Conservation (phyloP, 2,888 invertebrate genomes). For the Eumacrocentrus americanus region DNA sequence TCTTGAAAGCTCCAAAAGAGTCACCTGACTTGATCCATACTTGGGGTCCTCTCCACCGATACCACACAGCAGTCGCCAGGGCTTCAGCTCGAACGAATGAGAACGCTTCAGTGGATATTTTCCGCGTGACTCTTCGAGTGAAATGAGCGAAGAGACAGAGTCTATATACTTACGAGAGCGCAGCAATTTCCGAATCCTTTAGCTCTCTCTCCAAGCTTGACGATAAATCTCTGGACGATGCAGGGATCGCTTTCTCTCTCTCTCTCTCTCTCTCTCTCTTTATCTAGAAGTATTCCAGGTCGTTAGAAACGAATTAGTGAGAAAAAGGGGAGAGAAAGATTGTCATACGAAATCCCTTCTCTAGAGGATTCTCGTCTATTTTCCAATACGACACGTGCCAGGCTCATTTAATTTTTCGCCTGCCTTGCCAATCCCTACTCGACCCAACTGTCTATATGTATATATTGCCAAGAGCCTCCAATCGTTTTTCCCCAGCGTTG, state of each 20-base stretch:
- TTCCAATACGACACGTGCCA: conserved; percentile 21
- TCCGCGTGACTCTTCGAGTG: conserved; percentile 13
- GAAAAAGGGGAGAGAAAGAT: conserved; percentile 1
- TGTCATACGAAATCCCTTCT: conserved; percentile 11
- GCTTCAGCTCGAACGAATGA: not conserved
- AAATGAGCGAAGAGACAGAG: not conserved
- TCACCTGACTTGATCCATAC: not conserved
- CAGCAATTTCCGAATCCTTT: not conserved
- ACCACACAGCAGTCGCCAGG: not conserved
- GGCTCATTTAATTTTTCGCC: conserved; percentile 28
- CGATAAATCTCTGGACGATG: conserved; percentile 18
- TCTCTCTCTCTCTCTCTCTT: not conserved
- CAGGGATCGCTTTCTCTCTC: not conserved
- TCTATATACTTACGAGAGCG: not conserved
- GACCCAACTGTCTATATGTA: conserved; percentile 2
- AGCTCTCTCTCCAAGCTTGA: not conserved
- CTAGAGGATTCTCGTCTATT: conserved; percentile 13
- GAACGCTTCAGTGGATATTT: conserved; percentile 14
- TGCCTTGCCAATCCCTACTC: conserved; percentile 25
- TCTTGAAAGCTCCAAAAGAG: not conserved
- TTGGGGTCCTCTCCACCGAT: not conserved
- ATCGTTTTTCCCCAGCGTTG: conserved; percentile 2
- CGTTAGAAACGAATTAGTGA: conserved; percentile 27
- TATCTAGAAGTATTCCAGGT: conserved; percentile 19
- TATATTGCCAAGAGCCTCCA: conserved; percentile 3